Evolutionary conservation across 2,113 vertebrate species (phyloP), one percentile per base, ranked within the genome.

Genomic region (Enhydra lutris): DNA sequence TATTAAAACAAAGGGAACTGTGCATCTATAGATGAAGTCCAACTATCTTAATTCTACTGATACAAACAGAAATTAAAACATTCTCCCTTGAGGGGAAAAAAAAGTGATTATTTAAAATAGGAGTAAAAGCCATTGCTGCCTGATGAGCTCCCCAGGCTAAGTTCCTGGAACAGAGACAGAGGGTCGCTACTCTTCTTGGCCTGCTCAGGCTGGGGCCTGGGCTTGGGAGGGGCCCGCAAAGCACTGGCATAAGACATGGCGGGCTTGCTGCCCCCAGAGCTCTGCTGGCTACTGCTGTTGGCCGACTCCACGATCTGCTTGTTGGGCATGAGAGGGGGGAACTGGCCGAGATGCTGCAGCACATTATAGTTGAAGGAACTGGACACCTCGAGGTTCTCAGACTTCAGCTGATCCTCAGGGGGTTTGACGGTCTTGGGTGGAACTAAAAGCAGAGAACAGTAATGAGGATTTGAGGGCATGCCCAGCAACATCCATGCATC

Each of bases 121-220:
- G 99, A 99, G 98, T 99, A 99, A 99, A 99, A 99, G 98, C 99
- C 99, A 97, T 99, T 99, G 99, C 99, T 99, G 99, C 99, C 99
- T 84, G 99, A 99, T 98, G 99, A 99, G 99, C 99, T 99, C 98
- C 99, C 99, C 99, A 99, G 99, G 99, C 99, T 99, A 98, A 99
- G 99, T 98, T 99, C 99, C 98, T 99, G 99, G 98, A 99, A 99
- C 98, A 99, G 99, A 98, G 99, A 99, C 96, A 99, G 98, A 55
- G 99, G 99, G 98, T 99, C 99, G 81, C 99, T 99, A 98, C 99
- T 99, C 99, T 99, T 99, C 98, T 99, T 99, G 95, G 98, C 98
- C 99, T 99, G 99, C 98, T 99, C 99, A 0, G 99, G 99, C 17
- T 99, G 99, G 73, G 99, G 99, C 98, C 99, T 99, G 98, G 99